These are phyloP conservation scores for Dasypolia templi DNA, from an alignment of 2,888 invertebrate genomes.

Conservation along the genomic window DNA sequence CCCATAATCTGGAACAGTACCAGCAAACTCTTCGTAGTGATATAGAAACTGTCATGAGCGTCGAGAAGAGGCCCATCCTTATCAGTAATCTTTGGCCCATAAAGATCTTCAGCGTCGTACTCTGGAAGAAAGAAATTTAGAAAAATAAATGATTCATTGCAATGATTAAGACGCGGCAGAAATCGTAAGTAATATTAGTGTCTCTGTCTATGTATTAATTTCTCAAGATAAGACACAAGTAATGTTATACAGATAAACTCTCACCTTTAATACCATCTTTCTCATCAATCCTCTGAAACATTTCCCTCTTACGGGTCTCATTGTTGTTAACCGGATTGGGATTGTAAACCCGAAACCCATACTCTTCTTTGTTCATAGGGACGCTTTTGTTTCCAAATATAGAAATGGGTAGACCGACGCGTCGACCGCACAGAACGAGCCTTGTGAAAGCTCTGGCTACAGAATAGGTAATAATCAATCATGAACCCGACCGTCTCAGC, in stretches of 20 bases:
- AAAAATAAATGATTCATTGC: conserved; percentile 52
- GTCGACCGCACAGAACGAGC: conserved; percentile 65
- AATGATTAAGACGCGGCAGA: conserved; percentile 47
- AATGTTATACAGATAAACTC: conserved; percentile 21
- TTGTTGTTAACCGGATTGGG: conserved; percentile 76
- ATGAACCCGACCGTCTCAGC: conserved; percentile 81
- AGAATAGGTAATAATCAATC: conserved; percentile 88
- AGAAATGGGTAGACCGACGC: conserved; percentile 45
- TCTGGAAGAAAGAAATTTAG: conserved; percentile 69
- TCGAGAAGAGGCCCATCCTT: conserved; percentile 91
- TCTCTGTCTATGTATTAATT: not conserved
- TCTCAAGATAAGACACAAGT: not conserved
- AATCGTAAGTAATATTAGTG: not conserved
- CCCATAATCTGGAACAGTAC: conserved; percentile 94
- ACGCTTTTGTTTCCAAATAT: conserved; percentile 64
- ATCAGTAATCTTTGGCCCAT: conserved; percentile 88
- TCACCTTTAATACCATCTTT: conserved; percentile 69
- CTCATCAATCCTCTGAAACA: conserved; percentile 71
- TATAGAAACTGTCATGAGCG: conserved; percentile 93
- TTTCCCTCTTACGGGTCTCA: conserved; percentile 71
- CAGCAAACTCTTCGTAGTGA: conserved; percentile 92
- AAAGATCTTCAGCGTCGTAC: conserved; percentile 80
- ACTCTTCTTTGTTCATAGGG: conserved; percentile 72
- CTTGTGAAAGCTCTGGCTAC: conserved; percentile 78
- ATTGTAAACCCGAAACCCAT: conserved; percentile 76